phyloP scores from a whole-genome alignment of 2,797 vertebrate species.

The Chrysocyon brachyurus region DNA sequence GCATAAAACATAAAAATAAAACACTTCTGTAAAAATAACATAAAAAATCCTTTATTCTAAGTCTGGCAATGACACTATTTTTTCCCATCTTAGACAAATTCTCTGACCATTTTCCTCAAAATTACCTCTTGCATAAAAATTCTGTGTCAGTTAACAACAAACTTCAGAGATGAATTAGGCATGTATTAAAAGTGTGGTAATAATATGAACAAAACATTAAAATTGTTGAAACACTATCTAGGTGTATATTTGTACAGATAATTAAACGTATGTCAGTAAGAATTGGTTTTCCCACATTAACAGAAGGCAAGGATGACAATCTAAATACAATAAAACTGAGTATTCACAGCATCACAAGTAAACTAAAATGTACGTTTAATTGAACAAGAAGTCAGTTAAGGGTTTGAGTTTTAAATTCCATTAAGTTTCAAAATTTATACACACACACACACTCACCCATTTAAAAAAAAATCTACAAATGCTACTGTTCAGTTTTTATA shows the following conservation, averaged over 20 bases:
- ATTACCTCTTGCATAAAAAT: conserved; percentile 6
- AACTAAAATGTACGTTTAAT: conserved; percentile 21
- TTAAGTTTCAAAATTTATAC: conserved; percentile 35
- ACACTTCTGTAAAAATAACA: too few relatives aligned
- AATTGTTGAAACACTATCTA: conserved; percentile 25
- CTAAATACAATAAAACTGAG: conserved; percentile 33
- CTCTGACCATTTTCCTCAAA: conserved; percentile 24
- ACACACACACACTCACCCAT: not conserved
- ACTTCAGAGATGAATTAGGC: conserved; percentile 18
- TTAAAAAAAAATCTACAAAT: not conserved
- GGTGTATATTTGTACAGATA: not conserved
- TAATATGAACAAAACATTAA: conserved; percentile 53
- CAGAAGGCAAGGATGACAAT: conserved; percentile 24
- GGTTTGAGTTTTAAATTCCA: conserved; percentile 44
- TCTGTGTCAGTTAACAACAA: not conserved
- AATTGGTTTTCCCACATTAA: not conserved
- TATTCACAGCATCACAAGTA: conserved; percentile 28
- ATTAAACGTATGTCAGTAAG: conserved; percentile 17
- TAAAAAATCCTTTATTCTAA: conserved; percentile 43
- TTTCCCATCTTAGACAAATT: conserved; percentile 36
- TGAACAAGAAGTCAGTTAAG: not conserved
- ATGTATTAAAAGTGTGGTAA: conserved; percentile 10
- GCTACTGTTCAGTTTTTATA: conserved; percentile 47
- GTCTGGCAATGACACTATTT: conserved; percentile 2
- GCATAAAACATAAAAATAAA: too few relatives aligned